A percentile compares a stretch with the other conserved stretches of the same genome.
phyloP scores from a whole-genome alignment of 2,113 vertebrate species.

The Ibidorhyncha struthersii region DNA sequence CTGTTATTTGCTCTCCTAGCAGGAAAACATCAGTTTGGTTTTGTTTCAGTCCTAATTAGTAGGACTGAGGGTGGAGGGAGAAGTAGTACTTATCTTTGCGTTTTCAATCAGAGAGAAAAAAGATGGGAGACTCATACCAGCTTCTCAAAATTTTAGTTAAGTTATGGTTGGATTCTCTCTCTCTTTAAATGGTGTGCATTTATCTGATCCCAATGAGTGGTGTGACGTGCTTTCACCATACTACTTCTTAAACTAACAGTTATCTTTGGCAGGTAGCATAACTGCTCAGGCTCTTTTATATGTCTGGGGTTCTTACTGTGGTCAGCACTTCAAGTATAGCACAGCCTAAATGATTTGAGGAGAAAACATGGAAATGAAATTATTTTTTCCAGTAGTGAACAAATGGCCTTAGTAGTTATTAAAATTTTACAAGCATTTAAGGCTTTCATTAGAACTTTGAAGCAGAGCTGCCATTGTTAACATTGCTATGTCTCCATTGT shows the following conservation, averaged over 20 bases:
- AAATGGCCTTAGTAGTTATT: conserved; percentile 24
- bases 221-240: conserved; percentile 22
- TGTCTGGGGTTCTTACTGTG: conserved; percentile 63
- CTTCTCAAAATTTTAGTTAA: neutral
- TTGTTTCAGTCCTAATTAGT: neutral
- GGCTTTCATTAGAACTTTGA: neutral
- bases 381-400: conserved; percentile 29
- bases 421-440: neutral
- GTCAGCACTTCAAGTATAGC: conserved; percentile 27
- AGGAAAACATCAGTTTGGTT: neutral
- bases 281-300: conserved; percentile 47
- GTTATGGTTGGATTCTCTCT: neutral
- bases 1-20: neutral
- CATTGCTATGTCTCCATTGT: neutral
- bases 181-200: neutral
- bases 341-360: conserved; percentile 32
- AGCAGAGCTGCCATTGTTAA: neutral
- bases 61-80: neutral
- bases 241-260: conserved; percentile 62
- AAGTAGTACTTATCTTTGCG: neutral
- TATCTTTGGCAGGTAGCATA: conserved; percentile 58
- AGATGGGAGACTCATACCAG: neutral
- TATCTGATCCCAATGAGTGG: conserved; percentile 18
- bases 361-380: conserved; percentile 29
- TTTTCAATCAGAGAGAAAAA: neutral